Evolutionary conservation across 2,797 vertebrate genomes (phyloP), one percentile per base, ranked within the genome.

Genomic region (Champsocephalus gunnari): DNA sequence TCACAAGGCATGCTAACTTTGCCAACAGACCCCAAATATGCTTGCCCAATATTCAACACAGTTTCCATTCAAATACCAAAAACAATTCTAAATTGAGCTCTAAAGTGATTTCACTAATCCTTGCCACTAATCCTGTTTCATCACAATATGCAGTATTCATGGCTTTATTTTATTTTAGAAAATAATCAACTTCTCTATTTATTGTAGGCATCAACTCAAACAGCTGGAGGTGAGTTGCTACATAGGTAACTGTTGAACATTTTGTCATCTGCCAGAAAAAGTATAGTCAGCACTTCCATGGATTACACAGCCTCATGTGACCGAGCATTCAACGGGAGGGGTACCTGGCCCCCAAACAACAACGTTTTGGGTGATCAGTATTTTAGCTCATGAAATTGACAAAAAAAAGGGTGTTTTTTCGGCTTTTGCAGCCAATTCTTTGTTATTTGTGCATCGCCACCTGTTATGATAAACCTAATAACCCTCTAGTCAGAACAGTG

Each of bases 221-320:
- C 70, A 82, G 45, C 67, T 72, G 57, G 47, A 47, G 58, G 50
- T 21, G 17, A 51, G 24, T 58, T 70, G 38, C 60, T 55, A 16
- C 17, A 72, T 50, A 48, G 21, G 53, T 59, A 70, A 66, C 47
- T 19, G 78, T 56, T 70, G 28, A 79, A 69, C 43, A 57, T 51
- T 83, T 54, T 41, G 65, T 79, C 75, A 77, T 43, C 51, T 0
- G 12, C 55, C 47, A 60, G 68, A 85, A 75, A 80, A 77, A 69
- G 53, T 17, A 17, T 9, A 49, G 72, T 87, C 84, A 82, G 81
- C 73, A 71, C 47, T 75, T 82, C 66, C 49, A 48, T 16, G 44
- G 49, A 70, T 75, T 73, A 68, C 73, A 75, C 47, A 81, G 54
- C 75, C 59, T 80, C 83, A 75, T 82, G 77, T 85, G 82, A 87